Conservation (phyloP, 2,113 vertebrate genomes). For the Neomonachus schauinslandi region DNA sequence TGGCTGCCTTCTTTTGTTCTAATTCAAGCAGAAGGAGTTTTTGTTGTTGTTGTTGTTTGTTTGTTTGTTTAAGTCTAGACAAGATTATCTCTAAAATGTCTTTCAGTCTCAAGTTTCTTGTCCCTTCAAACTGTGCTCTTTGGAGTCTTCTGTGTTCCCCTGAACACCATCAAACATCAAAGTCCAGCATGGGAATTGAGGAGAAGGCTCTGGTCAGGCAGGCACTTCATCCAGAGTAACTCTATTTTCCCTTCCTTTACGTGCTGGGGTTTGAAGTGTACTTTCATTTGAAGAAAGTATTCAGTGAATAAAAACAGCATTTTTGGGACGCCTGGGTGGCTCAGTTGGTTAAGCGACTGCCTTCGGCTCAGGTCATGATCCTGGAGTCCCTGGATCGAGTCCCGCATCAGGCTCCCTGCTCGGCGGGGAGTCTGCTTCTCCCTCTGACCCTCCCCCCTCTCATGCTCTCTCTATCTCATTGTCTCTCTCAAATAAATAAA, state of each 20-base stretch:
- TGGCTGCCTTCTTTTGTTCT: neutral
- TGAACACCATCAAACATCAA: neutral
- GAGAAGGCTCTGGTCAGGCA: neutral
- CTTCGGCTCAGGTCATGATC: too few species aligned
- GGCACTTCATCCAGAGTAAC: neutral
- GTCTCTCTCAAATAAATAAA: too few species aligned
- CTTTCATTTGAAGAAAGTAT: neutral
- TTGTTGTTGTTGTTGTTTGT: neutral
- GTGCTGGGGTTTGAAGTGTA: neutral
- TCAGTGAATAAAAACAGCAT: neutral
- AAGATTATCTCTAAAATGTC: neutral
- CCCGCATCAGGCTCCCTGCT: too few species aligned
- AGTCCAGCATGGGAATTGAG: fast-evolving
- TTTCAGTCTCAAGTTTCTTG: neutral
- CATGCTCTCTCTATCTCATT: too few species aligned
- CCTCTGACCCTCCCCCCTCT: too few species aligned
- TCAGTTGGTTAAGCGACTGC: too few species aligned
- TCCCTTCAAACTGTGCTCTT: neutral
- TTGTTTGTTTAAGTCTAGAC: neutral
- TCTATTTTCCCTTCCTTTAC: neutral
- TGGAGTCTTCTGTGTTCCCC: neutral
- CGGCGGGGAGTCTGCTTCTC: too few species aligned
- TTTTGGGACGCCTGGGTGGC: too few species aligned
- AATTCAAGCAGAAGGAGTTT: neutral
- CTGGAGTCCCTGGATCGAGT: too few species aligned